A percentile compares a stretch with the other conserved stretches of the same genome.
Conservation (phyloP, 2,888 invertebrate species). For the Metallyticus violacea region DNA sequence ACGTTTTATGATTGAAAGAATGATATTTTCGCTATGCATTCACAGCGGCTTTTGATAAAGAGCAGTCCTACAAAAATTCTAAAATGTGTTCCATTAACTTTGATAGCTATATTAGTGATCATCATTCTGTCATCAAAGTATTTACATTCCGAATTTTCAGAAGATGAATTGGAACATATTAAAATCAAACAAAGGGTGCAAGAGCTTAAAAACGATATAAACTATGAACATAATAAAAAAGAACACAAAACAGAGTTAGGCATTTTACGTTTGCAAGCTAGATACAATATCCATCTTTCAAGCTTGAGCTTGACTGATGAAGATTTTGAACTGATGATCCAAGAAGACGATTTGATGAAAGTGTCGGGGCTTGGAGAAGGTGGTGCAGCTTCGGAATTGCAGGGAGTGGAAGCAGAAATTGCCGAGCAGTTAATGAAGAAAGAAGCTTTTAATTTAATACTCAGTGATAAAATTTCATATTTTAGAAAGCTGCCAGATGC, state of each 20-base stretch:
- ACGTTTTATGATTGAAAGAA: background rate
- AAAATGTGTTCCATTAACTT: background rate
- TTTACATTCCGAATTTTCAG: background rate
- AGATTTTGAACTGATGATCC: slow-evolving; percentile 52
- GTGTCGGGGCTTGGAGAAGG: slow-evolving; percentile 69
- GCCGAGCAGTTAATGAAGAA: slow-evolving; percentile 70
- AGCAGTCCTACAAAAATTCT: background rate
- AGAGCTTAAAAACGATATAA: background rate
- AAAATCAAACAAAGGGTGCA: background rate
- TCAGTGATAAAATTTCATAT: slow-evolving; percentile 84
- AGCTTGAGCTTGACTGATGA: background rate
- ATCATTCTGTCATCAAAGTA: background rate
- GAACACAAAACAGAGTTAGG: background rate
- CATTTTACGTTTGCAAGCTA: background rate
- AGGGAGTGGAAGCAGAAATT: slow-evolving; percentile 60
- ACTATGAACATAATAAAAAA: background rate
- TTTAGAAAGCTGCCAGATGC: slow-evolving; percentile 73
- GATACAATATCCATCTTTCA: background rate
- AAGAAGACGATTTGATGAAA: slow-evolving; percentile 62
- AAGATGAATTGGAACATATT: background rate
- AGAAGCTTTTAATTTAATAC: slow-evolving; percentile 82
- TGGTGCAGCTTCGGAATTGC: slow-evolving; percentile 65
- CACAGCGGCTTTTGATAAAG: background rate
- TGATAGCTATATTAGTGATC: background rate
- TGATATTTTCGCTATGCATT: background rate